Evolutionary conservation across 2,888 invertebrate genomes (phyloP), one percentile per base, ranked within the genome.

Genomic region (Dendrolimus pini): DNA sequence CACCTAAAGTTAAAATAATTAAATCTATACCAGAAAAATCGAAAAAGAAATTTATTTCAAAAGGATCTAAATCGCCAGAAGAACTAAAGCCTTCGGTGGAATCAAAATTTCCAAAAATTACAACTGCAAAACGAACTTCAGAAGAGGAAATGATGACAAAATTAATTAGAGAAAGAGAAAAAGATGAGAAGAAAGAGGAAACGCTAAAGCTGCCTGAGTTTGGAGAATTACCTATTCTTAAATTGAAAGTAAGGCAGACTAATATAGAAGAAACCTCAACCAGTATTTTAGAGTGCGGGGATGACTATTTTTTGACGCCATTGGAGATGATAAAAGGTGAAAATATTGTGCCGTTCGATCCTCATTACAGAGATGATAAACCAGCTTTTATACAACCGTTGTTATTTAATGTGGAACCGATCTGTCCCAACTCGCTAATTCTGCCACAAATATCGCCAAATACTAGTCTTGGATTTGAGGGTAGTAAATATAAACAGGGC

Each of bases 291-390:
- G 68, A 71, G 54, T 77, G 76, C 62, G 58, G 58, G 8, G 57
- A 58, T 9, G 41, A 57, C 1, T 53, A 55, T 14, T n/a, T 14
- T 10, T 30, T 13, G 2, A 57, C 58, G 8, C 53, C 55, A 13
- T 58, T 52, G 53, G 66, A 72, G 64, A 74, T 74, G 69, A 65
- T 80, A 53, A 66, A 62, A 65, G 75, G 74, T 6, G 62, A 30
- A 18, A 56, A 59, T 12, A 66, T 76, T 42, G 63, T 70, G 10
- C 65, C 62, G 2, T 67, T 62, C 3, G 56, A 68, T 55, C 57
- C 56, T 41, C 56, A 58, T 54, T 56, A 56, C 9, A 65, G 63
- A 55, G 55, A 58, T 6, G 53, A 42, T 41, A 18, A 57, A 0
- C 30, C 58, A 7, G 41, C 8, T 10, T 52, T 57, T 7, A n/a